Conservation (phyloP, 2,113 vertebrate species). For the Aspidoscelis tigris region DNA sequence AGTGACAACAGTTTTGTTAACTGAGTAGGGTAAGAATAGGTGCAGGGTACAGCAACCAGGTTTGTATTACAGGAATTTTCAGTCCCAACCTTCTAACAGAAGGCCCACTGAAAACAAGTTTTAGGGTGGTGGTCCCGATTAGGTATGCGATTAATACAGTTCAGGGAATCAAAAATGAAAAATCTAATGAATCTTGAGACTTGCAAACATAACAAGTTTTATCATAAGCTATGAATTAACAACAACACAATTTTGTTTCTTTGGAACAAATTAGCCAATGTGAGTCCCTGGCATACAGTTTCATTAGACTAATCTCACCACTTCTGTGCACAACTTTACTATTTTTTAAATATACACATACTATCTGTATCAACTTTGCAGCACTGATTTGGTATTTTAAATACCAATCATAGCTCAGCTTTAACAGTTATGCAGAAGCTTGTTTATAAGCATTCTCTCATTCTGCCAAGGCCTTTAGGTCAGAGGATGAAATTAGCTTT, state of each 20-base stretch:
- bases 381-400: conserved; percentile 26
- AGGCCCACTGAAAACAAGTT: not conserved
- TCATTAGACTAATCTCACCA: not conserved
- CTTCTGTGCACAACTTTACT: too few species aligned
- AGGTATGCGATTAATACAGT: not conserved
- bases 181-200: conserved; percentile 15
- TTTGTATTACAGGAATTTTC: not conserved
- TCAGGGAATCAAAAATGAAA: conserved; percentile 10
- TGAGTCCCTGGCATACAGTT: not conserved
- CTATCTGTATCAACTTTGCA: not conserved
- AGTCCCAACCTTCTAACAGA: not conserved
- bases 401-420: not conserved
- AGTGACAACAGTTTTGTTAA: not conserved
- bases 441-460: not conserved
- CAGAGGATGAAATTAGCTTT: conserved; percentile 4
- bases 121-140: not conserved
- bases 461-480: conserved; percentile 14
- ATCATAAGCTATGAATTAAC: not conserved
- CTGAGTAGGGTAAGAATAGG: not conserved
- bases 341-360: not conserved
- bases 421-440: conserved; percentile 14
- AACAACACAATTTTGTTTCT: not conserved
- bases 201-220: not conserved
- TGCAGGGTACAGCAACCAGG: not conserved
- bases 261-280: conserved; percentile 12